Base-by-base conservation (phyloP, 2,888 invertebrate species). In the Drosophila siamana region DNA sequence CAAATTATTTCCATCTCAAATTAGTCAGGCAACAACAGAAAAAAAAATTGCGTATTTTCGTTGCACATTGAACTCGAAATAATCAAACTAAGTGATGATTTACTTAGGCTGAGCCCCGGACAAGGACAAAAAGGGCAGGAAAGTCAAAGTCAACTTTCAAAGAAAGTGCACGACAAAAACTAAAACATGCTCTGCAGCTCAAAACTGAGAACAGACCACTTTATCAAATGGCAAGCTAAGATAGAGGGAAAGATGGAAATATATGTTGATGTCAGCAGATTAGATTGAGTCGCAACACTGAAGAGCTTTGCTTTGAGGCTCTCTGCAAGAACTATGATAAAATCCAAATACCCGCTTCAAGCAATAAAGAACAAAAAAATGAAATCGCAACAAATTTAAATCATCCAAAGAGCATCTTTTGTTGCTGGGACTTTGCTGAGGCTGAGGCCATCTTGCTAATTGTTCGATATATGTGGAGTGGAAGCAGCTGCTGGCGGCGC, bases 381-480 rank as follows among this genome's bases (percentile, higher is more conserved):
- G 6, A 56, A 48, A 47, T 22, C 2, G 11, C 24, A 56, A 44
- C 43, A 28, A 57, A 50, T 63, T 63, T 63, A 63, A 74, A 69
- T 74, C 51, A 66, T 50, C n/a, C 38, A 44, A 41, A 22, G 24
- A 43, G 50, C 50, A 22, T 54, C 48, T 54, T 38, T 36, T 30
- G 44, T 44, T 41, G 47, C 13, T 54, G 47, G 36, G 15, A 36
- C 1, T 16, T 1, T 6, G 19, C 19, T 19, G 15, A 24, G 11
- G 19, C 59, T n/a, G 43, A 28, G 26, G 15, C 55, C 52, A 75
- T 75, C 71, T 71, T 57, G 81, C 81, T 83, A 86, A 83, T 83
- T 86, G 81, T 74, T 83, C 83, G 70, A 83, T 83, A 79, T 74
- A 63, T 47, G 55, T 22, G 36, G 54, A 44, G 54, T 48, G 28